These are phyloP conservation scores for Tetrapedia diversipes DNA, from an alignment of 2,888 invertebrate species.

Conservation along the genomic window DNA sequence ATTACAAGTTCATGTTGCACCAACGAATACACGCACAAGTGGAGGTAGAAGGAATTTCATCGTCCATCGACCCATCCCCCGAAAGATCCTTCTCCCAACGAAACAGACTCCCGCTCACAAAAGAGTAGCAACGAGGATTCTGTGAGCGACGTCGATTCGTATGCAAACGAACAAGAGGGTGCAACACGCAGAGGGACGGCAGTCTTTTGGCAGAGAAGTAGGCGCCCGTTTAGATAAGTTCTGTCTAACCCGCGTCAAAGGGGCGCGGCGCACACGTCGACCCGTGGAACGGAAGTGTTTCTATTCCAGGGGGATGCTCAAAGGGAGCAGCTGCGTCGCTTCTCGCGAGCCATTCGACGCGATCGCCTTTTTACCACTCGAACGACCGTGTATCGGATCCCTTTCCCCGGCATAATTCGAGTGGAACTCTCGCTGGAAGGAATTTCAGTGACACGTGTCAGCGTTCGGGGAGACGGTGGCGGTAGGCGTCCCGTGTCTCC, in stretches of 20 bases:
- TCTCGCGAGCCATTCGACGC: constrained; percentile 1
- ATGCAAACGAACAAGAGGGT: background rate
- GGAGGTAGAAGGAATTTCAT: no score
- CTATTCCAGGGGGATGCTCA: constrained; percentile 42
- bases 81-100: no score
- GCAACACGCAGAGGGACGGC: background rate
- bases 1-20: no score
- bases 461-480: background rate
- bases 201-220: background rate
- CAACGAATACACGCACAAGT: no score
- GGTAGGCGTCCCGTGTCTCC: background rate
- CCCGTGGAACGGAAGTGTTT: constrained; percentile 33
- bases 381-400: background rate
- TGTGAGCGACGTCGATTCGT: background rate
- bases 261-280: constrained; percentile 19
- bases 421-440: background rate
- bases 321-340: constrained; percentile 32
- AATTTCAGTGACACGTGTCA: constrained; percentile 11
- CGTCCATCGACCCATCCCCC: background rate
- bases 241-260: constrained; percentile 16
- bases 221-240: constrained; percentile 31
- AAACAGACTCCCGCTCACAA: background rate
- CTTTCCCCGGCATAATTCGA: background rate
- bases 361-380: constrained; percentile 40
- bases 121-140: background rate